Base-by-base conservation (phyloP, 2,113 vertebrate genomes). In the Jaculus jaculus region DNA sequence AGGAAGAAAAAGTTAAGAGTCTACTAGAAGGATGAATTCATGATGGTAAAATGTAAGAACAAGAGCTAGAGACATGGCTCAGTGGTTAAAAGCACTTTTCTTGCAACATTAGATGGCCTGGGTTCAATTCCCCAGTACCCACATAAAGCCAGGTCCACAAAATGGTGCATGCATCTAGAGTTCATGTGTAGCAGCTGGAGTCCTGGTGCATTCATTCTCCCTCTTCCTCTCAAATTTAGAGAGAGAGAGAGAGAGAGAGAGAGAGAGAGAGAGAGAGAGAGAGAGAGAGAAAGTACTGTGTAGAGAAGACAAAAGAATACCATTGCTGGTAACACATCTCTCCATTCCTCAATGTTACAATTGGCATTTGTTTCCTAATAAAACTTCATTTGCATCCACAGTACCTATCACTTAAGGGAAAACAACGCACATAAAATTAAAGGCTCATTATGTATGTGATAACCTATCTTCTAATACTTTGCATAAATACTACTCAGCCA, bases 401-500 rank as follows among this genome's bases (percentile, higher is more conserved):
- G 42, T 34, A 61, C 30, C 39, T 5, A 28, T 32, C 42, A 66
- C 6, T 34, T 74, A 68, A 60, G 28, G 34, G 34, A 89, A 94
- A 89, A 72, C 23, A 75, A 71, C 9, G 47, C 30, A 77, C 3
- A 69, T 6, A 79, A 78, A 78, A 91, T 28, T 54, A 4, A 74
- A 2, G 39, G 83, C 12, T 34, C 8, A 20, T 24, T 79, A 86
- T 16, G 24, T 47, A 42, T 58, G 4, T 89, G 58, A 72, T 0
- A 16, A 13, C 37, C 1, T 58, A 80, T 15, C 58, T 65, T 6
- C n/a, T 74, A 21, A 83, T 7, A 26, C 9, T 84, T 42, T 58
- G 82, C 73, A 82, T 80, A 58, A 94, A 93, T 39, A 79, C 84
- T 86, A 66, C 1, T 87, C 66, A 39, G 51, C 17, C 47, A 79